Base-by-base conservation (phyloP, 2,888 invertebrate genomes). In the Rhingia campestris region DNA sequence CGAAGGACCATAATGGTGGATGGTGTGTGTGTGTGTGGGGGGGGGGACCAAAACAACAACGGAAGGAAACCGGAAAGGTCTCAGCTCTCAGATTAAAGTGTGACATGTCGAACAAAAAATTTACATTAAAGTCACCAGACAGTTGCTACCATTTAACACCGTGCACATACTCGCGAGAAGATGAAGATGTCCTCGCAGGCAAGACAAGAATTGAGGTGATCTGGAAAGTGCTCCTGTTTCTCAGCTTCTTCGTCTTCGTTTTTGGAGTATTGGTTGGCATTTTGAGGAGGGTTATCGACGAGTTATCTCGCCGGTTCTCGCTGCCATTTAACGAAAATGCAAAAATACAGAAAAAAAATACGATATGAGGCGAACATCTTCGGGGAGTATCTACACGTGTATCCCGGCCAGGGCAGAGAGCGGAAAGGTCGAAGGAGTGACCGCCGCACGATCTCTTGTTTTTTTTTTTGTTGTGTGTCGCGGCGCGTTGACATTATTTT, bases 31-130 rank as follows among this genome's bases (percentile, higher is more conserved):
- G 22, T 22, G 22, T 22, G 22, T 30, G 59, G 49, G 14, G 14
- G 30, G 1, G 45, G 7, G 45, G 39, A 32, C 10, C 2, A 22
- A 22, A 22, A 22, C 22, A 22, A 10, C 12, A 41, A 41, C 45
- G 0, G 30, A 30, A 43, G 49, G 37, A 56, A 82, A 82, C 82
- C 77, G 77, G 84, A 84, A 84, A 84, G 84, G 79, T 70, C 77
- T 67, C 85, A 22, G 22, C 2, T 22, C 74, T 73, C 85, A 75
- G 85, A 85, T 85, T 85, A 85, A 85, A 80, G 85, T 85, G 85
- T 81, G 85, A 85, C 85, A 80, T 81, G 85, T 85, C 59, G 74
- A 81, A 81, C 85, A 85, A 85, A 85, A 81, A 85, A 85, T 85
- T 72, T 85, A 85, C 85, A 85, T 85, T 85, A 85, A 81, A 85